These are phyloP conservation scores for Rhagonycha fulva DNA, from an alignment of 2,888 invertebrate genomes.

Conservation along the genomic window DNA sequence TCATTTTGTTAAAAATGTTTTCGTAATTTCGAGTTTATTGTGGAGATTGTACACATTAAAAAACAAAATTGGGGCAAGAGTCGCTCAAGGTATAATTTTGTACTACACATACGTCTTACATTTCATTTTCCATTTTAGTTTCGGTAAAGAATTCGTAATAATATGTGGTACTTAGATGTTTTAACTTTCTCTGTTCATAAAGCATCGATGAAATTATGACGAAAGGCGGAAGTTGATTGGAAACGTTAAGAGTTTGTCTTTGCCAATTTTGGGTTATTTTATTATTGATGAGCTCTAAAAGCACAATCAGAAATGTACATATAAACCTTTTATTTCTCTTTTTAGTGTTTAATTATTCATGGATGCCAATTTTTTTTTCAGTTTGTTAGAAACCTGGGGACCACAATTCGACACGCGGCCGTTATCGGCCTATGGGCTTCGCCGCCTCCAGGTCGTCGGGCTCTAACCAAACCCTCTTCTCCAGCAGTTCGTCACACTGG, in stretches of 20 bases:
- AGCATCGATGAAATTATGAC: background rate
- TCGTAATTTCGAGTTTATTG: background rate
- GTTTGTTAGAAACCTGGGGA: conserved; percentile 17
- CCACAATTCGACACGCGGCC: conserved; percentile 42
- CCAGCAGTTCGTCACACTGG: conserved; percentile 47
- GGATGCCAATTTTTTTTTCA: conserved; percentile 8
- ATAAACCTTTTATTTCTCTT: background rate
- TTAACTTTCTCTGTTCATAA: background rate
- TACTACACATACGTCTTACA: background rate
- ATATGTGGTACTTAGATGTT: background rate
- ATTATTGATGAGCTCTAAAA: background rate
- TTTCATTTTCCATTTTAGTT: background rate
- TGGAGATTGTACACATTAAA: background rate
- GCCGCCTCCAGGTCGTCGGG: conserved; percentile 38
- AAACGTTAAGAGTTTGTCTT: background rate
- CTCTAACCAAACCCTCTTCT: conserved; percentile 36
- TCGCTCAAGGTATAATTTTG: conserved; percentile 1
- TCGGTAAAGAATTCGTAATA: background rate
- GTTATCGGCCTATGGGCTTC: conserved; percentile 47
- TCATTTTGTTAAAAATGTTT: background rate
- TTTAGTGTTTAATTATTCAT: background rate
- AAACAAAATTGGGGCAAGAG: conserved; percentile 5
- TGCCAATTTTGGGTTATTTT: background rate
- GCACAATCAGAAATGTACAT: background rate
- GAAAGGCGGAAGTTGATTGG: background rate